Base-by-base conservation (phyloP, 2,113 vertebrate genomes). In the Donacobius atricapilla region DNA sequence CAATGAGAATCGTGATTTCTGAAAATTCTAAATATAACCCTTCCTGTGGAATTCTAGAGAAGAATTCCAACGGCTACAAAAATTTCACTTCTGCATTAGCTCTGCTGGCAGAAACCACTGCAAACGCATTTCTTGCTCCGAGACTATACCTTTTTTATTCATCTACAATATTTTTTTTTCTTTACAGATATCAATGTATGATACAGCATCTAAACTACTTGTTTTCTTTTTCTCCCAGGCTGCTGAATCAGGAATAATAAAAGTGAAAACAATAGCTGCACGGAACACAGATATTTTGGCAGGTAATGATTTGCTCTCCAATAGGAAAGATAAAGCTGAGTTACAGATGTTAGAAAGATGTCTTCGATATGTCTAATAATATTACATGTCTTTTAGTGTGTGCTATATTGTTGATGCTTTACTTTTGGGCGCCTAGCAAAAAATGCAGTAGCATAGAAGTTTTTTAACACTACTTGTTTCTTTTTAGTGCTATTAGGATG, bases 191-290 rank as follows among this genome's bases (percentile, higher is more conserved):
- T n/a, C 87, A 47, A 31, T 57, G 45, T 86, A 39, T 80, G 69
- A 85, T 84, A 27, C 89, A 73, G 18, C 63, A 82, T 87, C 87
- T 96, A 58, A 97, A 94, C 35, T 89, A 76, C 91, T 89, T 97
- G 13, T 44, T 90, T 97, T 97, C 90, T 85, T 94, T 96, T 48
- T 61, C 63, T 97, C 97, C 27, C 92, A 99, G 99, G 99, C 99
- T 76, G 99, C 99, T 95, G 99, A 99, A 97, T 99, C 99, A 85
- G 99, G 99, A 97, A 99, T 99, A 91, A 99, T 99, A 98, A 99
- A 99, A 98, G 99, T 99, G 97, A 99, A 99, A 98, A 99, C 99
- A 48, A 99, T 99, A 96, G 99, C 99, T 95, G 99, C 99, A 94
- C 98, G 99, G 96, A 99, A 98, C 97, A 98, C 98, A 57, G 99